A percentile compares a stretch with the other conserved stretches of the same genome.
phyloP scores from a whole-genome alignment of 2,113 vertebrate species.

The Ictalurus punctatus region DNA sequence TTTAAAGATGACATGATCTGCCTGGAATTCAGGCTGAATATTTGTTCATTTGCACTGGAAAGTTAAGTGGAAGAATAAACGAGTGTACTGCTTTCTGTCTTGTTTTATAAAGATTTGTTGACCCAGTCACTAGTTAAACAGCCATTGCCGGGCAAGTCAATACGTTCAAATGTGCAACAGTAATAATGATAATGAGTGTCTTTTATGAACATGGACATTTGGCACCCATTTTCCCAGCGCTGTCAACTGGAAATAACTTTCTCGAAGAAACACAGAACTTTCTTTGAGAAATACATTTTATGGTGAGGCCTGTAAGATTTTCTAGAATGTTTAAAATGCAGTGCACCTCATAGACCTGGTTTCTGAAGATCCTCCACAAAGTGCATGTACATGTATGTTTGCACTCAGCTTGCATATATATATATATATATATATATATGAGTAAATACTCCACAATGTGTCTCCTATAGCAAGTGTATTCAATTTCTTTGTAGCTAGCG shows the following conservation, averaged over 20 bases:
- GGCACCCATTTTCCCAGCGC: background rate
- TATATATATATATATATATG: background rate
- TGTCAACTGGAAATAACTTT: conserved; percentile 3
- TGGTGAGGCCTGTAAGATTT: background rate
- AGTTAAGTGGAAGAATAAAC: conserved; percentile 55
- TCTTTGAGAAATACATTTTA: conserved; percentile 2
- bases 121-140: conserved; percentile 54
- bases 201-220: conserved; percentile 59
- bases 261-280: background rate
- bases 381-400: background rate
- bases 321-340: background rate
- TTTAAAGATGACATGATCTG: conserved; percentile 60
- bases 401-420: background rate
- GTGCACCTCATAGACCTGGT: background rate
- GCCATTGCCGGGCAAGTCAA: conserved; percentile 57
- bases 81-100: conserved; percentile 50
- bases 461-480: background rate
- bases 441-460: background rate
- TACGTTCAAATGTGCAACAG: conserved; percentile 59
- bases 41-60: conserved; percentile 63
- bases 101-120: conserved; percentile 64
- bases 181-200: conserved; percentile 60
- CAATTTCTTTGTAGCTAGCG: background rate
- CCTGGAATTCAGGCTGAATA: conserved; percentile 25
- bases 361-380: background rate